Evolutionary conservation across 2,888 invertebrate species (phyloP).

Genomic region (Palloptera scutellata): DNA sequence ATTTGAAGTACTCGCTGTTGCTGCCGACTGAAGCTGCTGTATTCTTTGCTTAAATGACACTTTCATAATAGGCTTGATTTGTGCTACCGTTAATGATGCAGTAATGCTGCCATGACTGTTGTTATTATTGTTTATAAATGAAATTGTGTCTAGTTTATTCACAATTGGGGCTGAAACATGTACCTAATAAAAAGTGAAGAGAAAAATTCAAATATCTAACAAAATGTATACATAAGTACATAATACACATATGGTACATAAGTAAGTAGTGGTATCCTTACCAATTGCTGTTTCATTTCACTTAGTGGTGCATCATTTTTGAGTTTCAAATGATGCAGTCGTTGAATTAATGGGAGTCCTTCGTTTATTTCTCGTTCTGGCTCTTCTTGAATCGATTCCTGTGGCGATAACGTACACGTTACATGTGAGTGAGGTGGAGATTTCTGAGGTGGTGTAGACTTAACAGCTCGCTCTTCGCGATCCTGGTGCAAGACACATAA

Average conservation of each 20-base stretch:
- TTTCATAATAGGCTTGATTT: slow-evolving; percentile 65
- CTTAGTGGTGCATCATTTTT: slow-evolving; percentile 74
- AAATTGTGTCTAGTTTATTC: slow-evolving; percentile 49
- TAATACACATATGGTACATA: neutral
- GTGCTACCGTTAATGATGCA: slow-evolving; percentile 44
- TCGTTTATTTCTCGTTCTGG: slow-evolving; percentile 72
- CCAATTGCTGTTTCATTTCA: slow-evolving; percentile 51
- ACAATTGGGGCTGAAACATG: slow-evolving; percentile 46
- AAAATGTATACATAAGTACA: neutral
- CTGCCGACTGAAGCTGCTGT: slow-evolving; percentile 66
- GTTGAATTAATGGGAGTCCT: slow-evolving; percentile 77
- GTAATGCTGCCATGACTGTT: slow-evolving; percentile 18
- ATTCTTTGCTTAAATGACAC: slow-evolving; percentile 72
- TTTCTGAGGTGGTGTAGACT: slow-evolving; percentile 62
- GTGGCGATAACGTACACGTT: slow-evolving; percentile 69
- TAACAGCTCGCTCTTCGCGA: slow-evolving; percentile 67
- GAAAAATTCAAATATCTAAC: neutral
- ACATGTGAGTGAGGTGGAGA: slow-evolving; percentile 71
- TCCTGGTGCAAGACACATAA: slow-evolving; percentile 66
- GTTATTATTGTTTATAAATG: slow-evolving; percentile 30
- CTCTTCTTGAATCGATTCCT: slow-evolving; percentile 65
- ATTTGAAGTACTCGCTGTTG: slow-evolving; percentile 47
- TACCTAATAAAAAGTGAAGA: slow-evolving; percentile 8
- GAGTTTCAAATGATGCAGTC: slow-evolving; percentile 77
- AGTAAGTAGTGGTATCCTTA: slow-evolving; percentile 41